Base-by-base conservation (phyloP, 2,888 invertebrate genomes). In the Cenopis cana region DNA sequence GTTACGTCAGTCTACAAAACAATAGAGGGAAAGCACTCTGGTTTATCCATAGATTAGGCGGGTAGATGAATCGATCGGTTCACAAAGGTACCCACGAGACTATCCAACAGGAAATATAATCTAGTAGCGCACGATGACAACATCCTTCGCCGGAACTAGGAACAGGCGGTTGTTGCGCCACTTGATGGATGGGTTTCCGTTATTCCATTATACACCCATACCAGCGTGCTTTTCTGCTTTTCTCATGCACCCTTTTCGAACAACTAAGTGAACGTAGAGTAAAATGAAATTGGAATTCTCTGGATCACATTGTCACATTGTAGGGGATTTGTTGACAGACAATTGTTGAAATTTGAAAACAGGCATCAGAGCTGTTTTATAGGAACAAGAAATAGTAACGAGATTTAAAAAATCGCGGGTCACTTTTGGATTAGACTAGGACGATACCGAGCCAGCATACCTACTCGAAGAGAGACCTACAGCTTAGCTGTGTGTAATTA, bases 91-190 rank as follows among this genome's bases (percentile, higher is more conserved):
- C 46, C 24, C 12, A 50, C 18, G 17, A 50, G 18, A 12, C 29
- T 17, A 56, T 65, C 56, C 41, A 46, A 66, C 33, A 66, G 65
- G 55, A 66, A 66, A 55, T 49, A 24, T 59, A 59, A 68, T 68
- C n/a, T 59, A 68, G 36, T 59, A 68, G 67, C 24, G 18, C 46
- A 41, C 46, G 56, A 66, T 67, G 56, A 66, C 55, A 56, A 50
- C 62, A 52, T 52, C 62, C 62, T 62, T 52, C 52, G 3, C 49
- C 62, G 62, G 62, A 52, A 52, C 33, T 20, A 38, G 20, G 36
- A 62, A 36, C 62, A 62, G 62, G 50, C 62, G 62, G 50, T 50
- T 52, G 62, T 52, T 62, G 60, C 49, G 49, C 59, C 18, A 6
- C 18, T 33, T 52, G 62, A 62, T 50, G 50, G 62, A 52, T 52